Conservation (phyloP, 2,888 invertebrate species). For the Yponomeuta malinellus region DNA sequence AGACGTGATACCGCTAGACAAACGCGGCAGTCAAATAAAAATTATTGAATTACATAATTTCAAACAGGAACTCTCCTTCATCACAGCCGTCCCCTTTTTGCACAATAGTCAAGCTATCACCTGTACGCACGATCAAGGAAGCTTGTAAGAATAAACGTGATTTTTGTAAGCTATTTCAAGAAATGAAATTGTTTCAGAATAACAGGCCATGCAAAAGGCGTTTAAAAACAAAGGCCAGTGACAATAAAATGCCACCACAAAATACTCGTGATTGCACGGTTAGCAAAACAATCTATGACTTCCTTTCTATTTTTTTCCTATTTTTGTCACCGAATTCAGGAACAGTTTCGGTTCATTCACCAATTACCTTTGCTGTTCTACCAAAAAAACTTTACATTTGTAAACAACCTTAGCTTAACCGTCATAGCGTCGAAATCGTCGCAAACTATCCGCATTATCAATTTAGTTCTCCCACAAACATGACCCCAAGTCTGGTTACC, state of each 20-base stretch:
- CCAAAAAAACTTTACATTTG: not conserved
- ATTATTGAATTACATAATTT: too few relatives aligned
- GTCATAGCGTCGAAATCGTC: not conserved
- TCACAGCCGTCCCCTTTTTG: too few relatives aligned
- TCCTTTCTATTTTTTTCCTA: constrained; percentile 7
- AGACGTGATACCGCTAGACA: too few relatives aligned
- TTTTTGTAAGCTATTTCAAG: too few relatives aligned
- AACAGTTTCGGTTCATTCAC: not conserved
- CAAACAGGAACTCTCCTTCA: too few relatives aligned
- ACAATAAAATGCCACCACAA: not conserved
- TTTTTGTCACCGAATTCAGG: not conserved
- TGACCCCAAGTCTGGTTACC: not conserved
- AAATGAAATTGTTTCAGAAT: too few relatives aligned
- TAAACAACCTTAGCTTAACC: not conserved
- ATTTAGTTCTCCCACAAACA: not conserved
- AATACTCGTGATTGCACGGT: constrained; percentile 58
- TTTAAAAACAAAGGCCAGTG: not conserved
- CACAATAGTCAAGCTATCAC: too few relatives aligned
- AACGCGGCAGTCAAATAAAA: too few relatives aligned
- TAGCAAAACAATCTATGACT: constrained; percentile 35
- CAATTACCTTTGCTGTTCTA: not conserved
- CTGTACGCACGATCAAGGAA: too few relatives aligned
- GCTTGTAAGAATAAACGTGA: too few relatives aligned
- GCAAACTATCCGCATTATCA: not conserved
- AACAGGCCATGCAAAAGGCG: too few relatives aligned